phyloP scores from a whole-genome alignment of 1,140 invertebrate species.

The Drosophila mauritiana region DNA sequence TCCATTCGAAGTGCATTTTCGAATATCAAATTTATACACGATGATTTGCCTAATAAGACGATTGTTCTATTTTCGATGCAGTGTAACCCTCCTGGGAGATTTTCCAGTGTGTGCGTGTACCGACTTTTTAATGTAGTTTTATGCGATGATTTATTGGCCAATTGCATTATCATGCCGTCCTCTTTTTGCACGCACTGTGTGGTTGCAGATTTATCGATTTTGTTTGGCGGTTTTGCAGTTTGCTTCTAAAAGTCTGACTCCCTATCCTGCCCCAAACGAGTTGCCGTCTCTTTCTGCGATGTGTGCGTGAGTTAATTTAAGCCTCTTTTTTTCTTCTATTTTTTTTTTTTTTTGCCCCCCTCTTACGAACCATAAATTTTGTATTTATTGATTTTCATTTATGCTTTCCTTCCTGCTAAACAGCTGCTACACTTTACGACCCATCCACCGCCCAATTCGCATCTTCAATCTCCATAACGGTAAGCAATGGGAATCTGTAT shows the following conservation, averaged over 20 bases:
- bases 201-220: constrained; percentile 69
- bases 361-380: constrained; percentile 61
- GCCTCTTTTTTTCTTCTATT: constrained; percentile 15
- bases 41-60: no score
- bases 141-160: constrained; percentile 71
- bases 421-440: constrained; percentile 70
- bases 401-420: constrained; percentile 70
- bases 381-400: constrained; percentile 81
- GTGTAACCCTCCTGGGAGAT: constrained; percentile 10
- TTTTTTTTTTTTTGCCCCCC: not conserved
- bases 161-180: constrained; percentile 68
- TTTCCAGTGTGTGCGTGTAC: constrained; percentile 1
- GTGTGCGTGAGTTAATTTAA: constrained; percentile 51
- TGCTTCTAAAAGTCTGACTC: constrained; percentile 32
- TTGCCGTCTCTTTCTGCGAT: constrained; percentile 13
- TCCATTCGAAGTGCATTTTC: no score
- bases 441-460: constrained; percentile 25
- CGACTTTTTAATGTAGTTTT: constrained; percentile 60
- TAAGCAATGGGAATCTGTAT: constrained; percentile 35
- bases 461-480: constrained; percentile 57
- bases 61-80: not conserved
- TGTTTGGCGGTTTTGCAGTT: constrained; percentile 63
- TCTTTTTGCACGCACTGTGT: constrained; percentile 7
- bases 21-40: no score
- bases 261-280: not conserved